These are phyloP conservation scores for Erebia ligea DNA, from an alignment of 2,888 invertebrate species.

Conservation along the genomic window DNA sequence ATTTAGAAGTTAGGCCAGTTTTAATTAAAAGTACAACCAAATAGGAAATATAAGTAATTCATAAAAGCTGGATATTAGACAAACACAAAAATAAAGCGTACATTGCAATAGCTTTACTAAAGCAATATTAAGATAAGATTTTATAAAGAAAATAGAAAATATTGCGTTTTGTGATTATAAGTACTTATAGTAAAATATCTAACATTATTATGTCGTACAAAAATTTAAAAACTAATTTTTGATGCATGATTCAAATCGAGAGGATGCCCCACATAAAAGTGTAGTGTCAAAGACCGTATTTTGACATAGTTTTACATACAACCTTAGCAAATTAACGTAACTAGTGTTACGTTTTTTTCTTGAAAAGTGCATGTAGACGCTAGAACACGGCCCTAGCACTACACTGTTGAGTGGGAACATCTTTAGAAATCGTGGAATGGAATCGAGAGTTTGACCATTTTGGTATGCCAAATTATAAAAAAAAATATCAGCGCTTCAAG, in stretches of 20 bases:
- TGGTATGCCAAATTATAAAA: not conserved
- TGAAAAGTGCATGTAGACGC: no score
- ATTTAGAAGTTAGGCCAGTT: no score
- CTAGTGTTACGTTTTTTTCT: no score
- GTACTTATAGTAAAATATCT: not conserved
- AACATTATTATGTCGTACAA: constrained; percentile 17
- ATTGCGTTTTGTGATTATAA: constrained; percentile 2
- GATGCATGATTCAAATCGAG: not conserved
- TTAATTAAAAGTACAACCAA: not conserved
- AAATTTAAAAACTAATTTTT: not conserved
- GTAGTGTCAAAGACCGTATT: not conserved
- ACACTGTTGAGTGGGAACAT: not conserved
- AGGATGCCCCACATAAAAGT: not conserved
- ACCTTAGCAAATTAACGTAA: no score
- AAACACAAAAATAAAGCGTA: not conserved
- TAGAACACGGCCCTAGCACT: not conserved
- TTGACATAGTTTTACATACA: no score
- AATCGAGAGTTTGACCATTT: not conserved
- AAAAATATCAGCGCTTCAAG: not conserved
- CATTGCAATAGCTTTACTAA: not conserved
- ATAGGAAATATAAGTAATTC: not conserved
- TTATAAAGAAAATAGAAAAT: constrained; percentile 11
- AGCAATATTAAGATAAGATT: not conserved
- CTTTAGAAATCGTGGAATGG: constrained; percentile 1
- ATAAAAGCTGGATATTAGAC: constrained; percentile 1